A percentile compares a stretch with the other conserved stretches of the same genome.
Evolutionary conservation across 2,797 vertebrate species (phyloP).

Genomic region (Rousettus madagascariensis): DNA sequence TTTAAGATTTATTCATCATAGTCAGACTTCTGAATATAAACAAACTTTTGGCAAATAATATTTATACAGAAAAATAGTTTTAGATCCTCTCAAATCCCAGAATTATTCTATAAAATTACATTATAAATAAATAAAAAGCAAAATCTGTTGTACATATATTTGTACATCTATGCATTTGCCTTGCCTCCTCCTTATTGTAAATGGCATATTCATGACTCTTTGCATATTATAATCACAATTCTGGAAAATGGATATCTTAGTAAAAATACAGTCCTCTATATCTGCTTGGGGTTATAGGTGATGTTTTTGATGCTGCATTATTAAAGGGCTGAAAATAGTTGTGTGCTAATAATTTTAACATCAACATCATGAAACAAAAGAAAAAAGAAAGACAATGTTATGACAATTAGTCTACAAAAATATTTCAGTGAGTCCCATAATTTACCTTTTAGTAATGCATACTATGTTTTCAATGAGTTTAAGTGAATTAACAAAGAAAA

Average conservation of each 20-base stretch:
- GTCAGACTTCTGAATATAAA: constrained; percentile 89
- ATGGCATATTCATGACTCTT: constrained; percentile 84
- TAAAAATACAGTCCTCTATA: constrained; percentile 89
- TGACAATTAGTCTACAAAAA: constrained; percentile 87
- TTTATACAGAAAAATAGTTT: constrained; percentile 90
- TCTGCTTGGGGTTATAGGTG: constrained; percentile 82
- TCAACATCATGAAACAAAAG: constrained; percentile 84
- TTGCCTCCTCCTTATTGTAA: constrained; percentile 84
- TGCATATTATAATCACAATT: constrained; percentile 87
- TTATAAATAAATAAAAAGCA: constrained; percentile 90
- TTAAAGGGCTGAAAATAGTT: constrained; percentile 86
- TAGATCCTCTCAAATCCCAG: constrained; percentile 88
- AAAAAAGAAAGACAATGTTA: constrained; percentile 84
- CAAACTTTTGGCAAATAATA: constrained; percentile 90
- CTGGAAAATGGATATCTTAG: constrained; percentile 85
- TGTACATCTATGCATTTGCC: constrained; percentile 87
- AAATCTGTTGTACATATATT: constrained; percentile 88
- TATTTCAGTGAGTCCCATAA: constrained; percentile 86
- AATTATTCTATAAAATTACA: constrained; percentile 90
- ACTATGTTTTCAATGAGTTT: constrained; percentile 84
- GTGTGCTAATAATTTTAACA: constrained; percentile 84
- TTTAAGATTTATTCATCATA: constrained; percentile 87
- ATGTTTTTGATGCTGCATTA: constrained; percentile 82
- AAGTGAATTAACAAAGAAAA: constrained; percentile 85
- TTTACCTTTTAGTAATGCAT: constrained; percentile 86